Evolutionary conservation across 2,797 vertebrate species (phyloP), one percentile per base, ranked within the genome.

Genomic region (Apogon talboti): DNA sequence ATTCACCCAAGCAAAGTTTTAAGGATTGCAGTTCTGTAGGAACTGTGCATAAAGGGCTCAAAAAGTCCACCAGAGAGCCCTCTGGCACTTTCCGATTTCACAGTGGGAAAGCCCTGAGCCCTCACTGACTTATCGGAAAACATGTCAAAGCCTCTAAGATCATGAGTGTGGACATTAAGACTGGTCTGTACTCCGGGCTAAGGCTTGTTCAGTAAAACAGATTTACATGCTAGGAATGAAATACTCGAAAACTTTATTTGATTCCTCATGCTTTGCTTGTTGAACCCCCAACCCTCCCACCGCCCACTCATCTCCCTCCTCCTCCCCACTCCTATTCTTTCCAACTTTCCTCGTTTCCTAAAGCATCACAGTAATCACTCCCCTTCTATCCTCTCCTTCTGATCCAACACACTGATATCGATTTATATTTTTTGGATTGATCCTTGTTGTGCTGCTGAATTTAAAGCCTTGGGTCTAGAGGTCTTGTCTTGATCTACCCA

Each of bases 401-500:
- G 54, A 72, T 78, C 64, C 55, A 4, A 24, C 18, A 7, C 55
- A 18, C 24, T 58, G 66, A 66, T 82, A 88, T 81, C 13, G 72
- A 90, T 80, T 85, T 81, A 84, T 87, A 82, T 83, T 71, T 81
- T 80, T 68, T 73, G 46, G 46, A 86, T 83, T 82, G 78, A 83
- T 83, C 86, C 78, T 77, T 83, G 72, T 76, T 85, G 79, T 83
- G 79, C 67, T 69, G 40, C 77, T 74, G 61, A 67, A 81, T 74
- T 79, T 52, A 74, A 84, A 82, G 59, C 83, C 75, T 76, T 53
- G 64, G 86, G 83, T 84, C 79, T 81, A 44, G 61, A 78, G 83
- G 87, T 90, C 81, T 78, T 81, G 78, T 86, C 86, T 89, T 87
- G 78, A 89, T 91, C 87, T 88, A 86, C 81, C 78, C 79, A 88